Base-by-base conservation (phyloP, 2,113 vertebrate genomes). In the Genyomyrus donnyi region DNA sequence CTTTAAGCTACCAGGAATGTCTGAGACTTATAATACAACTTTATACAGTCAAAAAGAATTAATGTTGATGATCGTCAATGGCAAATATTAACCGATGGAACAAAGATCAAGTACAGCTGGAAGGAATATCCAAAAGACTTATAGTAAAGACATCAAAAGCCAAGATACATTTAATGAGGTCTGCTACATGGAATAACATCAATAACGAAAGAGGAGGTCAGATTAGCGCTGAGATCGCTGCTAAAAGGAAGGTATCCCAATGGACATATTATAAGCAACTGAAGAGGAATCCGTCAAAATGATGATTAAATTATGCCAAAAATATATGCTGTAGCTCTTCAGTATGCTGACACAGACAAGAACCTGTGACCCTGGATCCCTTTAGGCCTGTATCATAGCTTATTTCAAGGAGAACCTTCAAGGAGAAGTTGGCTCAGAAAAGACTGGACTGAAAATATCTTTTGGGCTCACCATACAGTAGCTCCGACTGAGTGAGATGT, bases 271-370 rank as follows among this genome's bases (percentile, higher is more conserved):
- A 31, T 70, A 70, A 66, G 62, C 62, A 70, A 13, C 62, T 31
- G 62, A 70, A 70, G 62, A 13, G n/a, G 62, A 70, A 70, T 70
- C 62, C 62, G 8, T 70, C 62, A 70, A 70, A 70, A 70, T 70
- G 62, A 70, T 70, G 62, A 70, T 70, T 70, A 70, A 70, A 70
- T 70, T 70, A 70, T 70, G n/a, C 62, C 62, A 70, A 70, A 70
- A 70, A 70, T 70, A 70, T 70, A 31, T 31, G 27, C n/a, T 27
- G 62, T 27, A 31, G 62, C 62, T 70, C n/a, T 70, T 70, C n/a
- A 31, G 62, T 70, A 70, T 70, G 27, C n/a, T 70, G 62, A 70
- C 62, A 70, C 62, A 27, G 62, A 70, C n/a, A 70, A 70, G 62
- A 70, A 31, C 62, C 62, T 31, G 62, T 70, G 62, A 70, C n/a